Base-by-base conservation (phyloP, 1,140 invertebrate species). In the Bombus difficillimus region DNA sequence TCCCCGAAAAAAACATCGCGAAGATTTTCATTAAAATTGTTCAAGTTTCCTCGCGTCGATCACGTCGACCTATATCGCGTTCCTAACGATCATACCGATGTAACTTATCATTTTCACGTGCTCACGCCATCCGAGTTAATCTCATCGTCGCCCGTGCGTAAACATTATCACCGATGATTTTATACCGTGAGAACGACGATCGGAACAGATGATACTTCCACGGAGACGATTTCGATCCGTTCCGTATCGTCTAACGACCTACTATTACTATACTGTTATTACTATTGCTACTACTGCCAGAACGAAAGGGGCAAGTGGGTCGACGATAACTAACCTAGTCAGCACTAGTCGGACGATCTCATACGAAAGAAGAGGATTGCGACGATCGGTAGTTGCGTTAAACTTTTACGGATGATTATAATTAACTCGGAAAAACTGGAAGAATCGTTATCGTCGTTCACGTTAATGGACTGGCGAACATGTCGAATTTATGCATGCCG, bases 241-340 rank as follows among this genome's bases (percentile, higher is more conserved):
- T 39, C n/a, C 80, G 53, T n/a, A 32, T 76, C 79, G 43, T 59
- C 53, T 28, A 32, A 25, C 9, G 47, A 77, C 32, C 53, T 47
- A 28, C 25, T n/a, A 79, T 39, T 68, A 85, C 73, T 59, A n/a
- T 88, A 76, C 66, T 88, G 74, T 62, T 81, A 88, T 15, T 75
- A 87, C 76, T 88, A 90, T 79, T 88, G 79, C 83, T 86, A 90
- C 72, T 91, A 91, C 89, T 91, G 90, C 90, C 90, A 91, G 90
- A 91, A 90, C 47, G 84, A 80, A 83, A 79, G 47, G 88, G 81
- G 80, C 81, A 72, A 43, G 53, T 80, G 90, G 85, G 66, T 91
- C 84, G 89, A 53, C 71, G 81, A 22, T n/a, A 66, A 83, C 53
- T 88, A 88, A 78, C 5, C 90, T 90, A 91, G 81, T 88, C 86